Evolutionary conservation across 2,888 invertebrate species (phyloP).

Genomic region (Eupithecia centaureata): DNA sequence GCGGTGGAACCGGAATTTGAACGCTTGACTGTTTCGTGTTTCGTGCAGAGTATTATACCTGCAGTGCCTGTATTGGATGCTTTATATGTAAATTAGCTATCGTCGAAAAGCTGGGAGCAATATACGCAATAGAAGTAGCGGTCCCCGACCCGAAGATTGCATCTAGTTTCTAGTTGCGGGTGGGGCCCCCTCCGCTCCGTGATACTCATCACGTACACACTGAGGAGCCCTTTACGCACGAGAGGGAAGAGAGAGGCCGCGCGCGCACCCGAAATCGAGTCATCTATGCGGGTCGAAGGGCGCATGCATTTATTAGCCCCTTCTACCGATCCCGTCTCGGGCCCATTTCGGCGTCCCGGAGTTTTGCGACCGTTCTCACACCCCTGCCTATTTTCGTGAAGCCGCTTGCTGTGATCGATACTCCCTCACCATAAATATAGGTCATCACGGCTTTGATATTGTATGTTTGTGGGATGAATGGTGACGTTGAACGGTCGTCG

Average conservation of each 20-base stretch:
- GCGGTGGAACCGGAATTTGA: conserved; percentile 72
- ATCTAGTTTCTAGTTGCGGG: conserved; percentile 69
- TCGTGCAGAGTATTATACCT: conserved; percentile 43
- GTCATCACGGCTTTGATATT: conserved; percentile 61
- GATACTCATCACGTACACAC: conserved; percentile 71
- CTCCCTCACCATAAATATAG: conserved; percentile 65
- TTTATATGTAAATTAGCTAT: conserved; percentile 59
- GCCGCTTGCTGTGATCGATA: conserved; percentile 47
- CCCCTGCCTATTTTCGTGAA: conserved; percentile 42
- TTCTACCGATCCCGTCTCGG: conserved; percentile 52
- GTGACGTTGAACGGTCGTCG: conserved; percentile 78
- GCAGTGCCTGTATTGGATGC: conserved; percentile 52
- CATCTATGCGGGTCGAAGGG: conserved; percentile 74
- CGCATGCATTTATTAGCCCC: conserved; percentile 75
- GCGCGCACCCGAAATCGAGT: conserved; percentile 65
- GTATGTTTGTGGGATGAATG: conserved; percentile 58
- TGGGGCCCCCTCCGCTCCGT: conserved; percentile 57
- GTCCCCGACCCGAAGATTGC: conserved; percentile 67
- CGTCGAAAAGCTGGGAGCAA: conserved; percentile 50
- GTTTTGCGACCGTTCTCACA: conserved; percentile 55
- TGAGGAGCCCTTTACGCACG: conserved; percentile 67
- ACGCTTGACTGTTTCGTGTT: conserved; percentile 55
- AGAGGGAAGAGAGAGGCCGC: conserved; percentile 68
- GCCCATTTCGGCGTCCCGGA: conserved; percentile 46
- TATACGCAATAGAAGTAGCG: conserved; percentile 58